phyloP scores from a whole-genome alignment of 2,888 invertebrate genomes.

The Drosophila dives region DNA sequence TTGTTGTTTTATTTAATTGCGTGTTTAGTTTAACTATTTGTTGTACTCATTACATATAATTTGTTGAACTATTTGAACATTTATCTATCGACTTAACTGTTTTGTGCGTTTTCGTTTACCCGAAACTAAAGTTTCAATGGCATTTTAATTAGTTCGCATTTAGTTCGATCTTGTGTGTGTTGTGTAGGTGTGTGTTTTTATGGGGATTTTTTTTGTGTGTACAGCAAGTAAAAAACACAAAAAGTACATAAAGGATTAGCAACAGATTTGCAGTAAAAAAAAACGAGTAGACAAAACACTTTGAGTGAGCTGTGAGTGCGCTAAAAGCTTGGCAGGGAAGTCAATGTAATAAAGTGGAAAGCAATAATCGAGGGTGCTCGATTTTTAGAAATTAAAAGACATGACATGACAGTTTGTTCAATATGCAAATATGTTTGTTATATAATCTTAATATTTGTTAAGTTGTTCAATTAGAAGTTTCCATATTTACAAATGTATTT shows the following conservation, averaged over 20 bases:
- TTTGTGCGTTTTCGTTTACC: constrained; percentile 32
- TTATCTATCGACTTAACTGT: constrained; percentile 52
- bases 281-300: constrained; percentile 6
- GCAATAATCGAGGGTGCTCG: neutral
- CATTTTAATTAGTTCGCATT: constrained; percentile 29
- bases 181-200: constrained; percentile 35
- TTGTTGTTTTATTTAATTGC: constrained; percentile 52
- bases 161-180: constrained; percentile 10
- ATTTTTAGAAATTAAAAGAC: neutral
- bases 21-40: constrained; percentile 56
- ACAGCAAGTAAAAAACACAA: neutral
- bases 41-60: constrained; percentile 39
- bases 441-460: neutral
- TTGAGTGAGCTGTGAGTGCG: constrained; percentile 39
- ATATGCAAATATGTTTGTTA: neutral
- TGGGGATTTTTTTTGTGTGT: constrained; percentile 4
- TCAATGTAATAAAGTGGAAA: neutral
- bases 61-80: constrained; percentile 34
- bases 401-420: neutral
- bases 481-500: neutral
- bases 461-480: neutral
- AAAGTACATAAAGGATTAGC: neutral
- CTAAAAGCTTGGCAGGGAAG: neutral
- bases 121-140: constrained; percentile 15
- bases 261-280: constrained; percentile 21